phyloP scores from a whole-genome alignment of 2,888 invertebrate species.

The Dicranocentrus wangi region DNA sequence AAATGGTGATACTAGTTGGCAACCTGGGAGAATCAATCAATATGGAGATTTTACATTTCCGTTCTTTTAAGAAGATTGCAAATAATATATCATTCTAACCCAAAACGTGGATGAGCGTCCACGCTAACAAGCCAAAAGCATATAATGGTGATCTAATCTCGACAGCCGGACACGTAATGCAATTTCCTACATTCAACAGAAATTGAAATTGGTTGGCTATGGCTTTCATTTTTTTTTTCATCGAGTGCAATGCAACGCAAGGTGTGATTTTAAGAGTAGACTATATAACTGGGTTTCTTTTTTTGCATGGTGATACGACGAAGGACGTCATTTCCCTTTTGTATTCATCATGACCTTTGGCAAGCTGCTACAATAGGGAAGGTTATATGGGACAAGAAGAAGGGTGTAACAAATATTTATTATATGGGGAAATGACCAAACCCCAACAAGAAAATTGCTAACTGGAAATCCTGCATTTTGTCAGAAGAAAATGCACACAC shows the following conservation, averaged over 20 bases:
- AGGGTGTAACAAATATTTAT: not conserved
- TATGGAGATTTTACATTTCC: constrained; percentile 1
- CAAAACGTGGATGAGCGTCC: too few species aligned
- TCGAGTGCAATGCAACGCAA: not conserved
- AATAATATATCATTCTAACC: too few species aligned
- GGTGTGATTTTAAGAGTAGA: not conserved
- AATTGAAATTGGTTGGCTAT: constrained; percentile 24
- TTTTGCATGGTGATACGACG: not conserved
- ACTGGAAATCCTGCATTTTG: too few species aligned
- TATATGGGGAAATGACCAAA: too few species aligned
- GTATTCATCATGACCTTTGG: constrained; percentile 26
- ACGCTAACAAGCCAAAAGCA: not conserved
- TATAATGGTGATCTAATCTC: constrained; percentile 20
- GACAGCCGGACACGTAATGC: constrained; percentile 12
- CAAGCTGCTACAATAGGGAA: not conserved
- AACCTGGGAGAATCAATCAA: not conserved
- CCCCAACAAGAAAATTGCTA: too few species aligned
- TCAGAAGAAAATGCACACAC: too few species aligned
- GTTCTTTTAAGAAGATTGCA: not conserved
- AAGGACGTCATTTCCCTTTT: constrained; percentile 29
- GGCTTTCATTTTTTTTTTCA: too few species aligned
- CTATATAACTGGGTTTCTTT: too few species aligned
- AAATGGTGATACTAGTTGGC: not conserved
- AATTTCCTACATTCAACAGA: constrained; percentile 25
- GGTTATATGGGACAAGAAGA: not conserved